A percentile compares a stretch with the other conserved stretches of the same genome.
Evolutionary conservation across 2,888 invertebrate genomes (phyloP).

Genomic region (Drosophila anomelani): DNA sequence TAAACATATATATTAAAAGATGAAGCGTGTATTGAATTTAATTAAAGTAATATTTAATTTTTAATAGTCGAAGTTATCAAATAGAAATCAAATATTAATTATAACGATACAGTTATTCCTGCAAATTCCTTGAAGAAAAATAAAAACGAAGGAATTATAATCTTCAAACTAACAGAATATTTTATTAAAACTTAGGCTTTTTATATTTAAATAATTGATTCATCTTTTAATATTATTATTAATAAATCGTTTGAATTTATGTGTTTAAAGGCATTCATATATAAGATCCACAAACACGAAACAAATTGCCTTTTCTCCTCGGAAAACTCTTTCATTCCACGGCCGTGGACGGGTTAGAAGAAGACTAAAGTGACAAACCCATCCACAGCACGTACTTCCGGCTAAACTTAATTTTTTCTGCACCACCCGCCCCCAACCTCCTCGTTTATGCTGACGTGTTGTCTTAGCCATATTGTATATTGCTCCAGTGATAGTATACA

Average conservation of each 20-base stretch:
- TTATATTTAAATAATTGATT: neutral
- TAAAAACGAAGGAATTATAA: neutral
- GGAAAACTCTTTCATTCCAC: slow-evolving; percentile 6
- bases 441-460: slow-evolving; percentile 27
- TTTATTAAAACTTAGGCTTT: too few species aligned
- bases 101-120: too few species aligned
- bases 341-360: neutral
- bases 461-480: slow-evolving; percentile 41
- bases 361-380: slow-evolving; percentile 21
- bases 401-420: slow-evolving; percentile 53
- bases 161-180: neutral
- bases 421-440: neutral
- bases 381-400: slow-evolving; percentile 63
- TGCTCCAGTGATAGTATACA: slow-evolving; percentile 15
- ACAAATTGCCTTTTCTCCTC: slow-evolving; percentile 1
- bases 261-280: neutral
- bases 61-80: too few species aligned
- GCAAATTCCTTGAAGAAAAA: neutral
- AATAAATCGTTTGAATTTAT: neutral
- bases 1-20: neutral
- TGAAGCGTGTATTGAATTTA: neutral
- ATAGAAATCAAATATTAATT: too few species aligned
- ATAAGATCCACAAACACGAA: neutral
- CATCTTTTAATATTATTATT: neutral
- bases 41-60: neutral